Evolutionary conservation across 1,140 invertebrate genomes (phyloP), one percentile per base, ranked within the genome.

Genomic region (Marisa cornuarietis): DNA sequence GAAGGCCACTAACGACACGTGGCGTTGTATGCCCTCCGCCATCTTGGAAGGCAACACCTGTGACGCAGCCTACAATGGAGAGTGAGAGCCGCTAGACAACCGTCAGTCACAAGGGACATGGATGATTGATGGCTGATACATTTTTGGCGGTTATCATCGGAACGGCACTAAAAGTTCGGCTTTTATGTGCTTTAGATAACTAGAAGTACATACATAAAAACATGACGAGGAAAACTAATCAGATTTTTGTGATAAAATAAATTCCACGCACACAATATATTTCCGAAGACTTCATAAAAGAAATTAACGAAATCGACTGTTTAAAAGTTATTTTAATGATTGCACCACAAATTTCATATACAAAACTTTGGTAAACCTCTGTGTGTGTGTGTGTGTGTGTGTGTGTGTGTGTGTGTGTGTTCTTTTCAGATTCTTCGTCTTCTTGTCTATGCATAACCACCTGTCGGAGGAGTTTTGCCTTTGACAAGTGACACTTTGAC

Each of bases 11-110:
- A 90, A 93, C 79, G 96, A 98, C 93, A 96, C 96, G 7, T 97
- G 96, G 96, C 90, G 95, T 76, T 97, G 96, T 92, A 91, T 94
- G 65, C 96, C 96, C n/a, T 91, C 92, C 88, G 94, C 93, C 26
- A 94, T 97, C 71, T 92, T 96, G 6, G 93, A 95, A 24, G 42
- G 8, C 5, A 71, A 20, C 49, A 24, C n/a, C 3, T 80, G 79
- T 71, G n/a, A 71, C 9, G n/a, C 42, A 3, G 58, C 76, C 63
- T 42, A 42, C 14, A 78, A 78, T 49, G 65, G 63, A 71, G 54
- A 42, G 14, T 68, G 65, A 68, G 26, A 24, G 65, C n/a, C 11
- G 65, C 11, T 31, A 14, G 0, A 14, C 11, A 24, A 8, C 22
- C 26, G 26, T 68, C 31, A 42, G 65, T 24, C 22, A 11, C 5